Conservation (phyloP, 2,113 vertebrate species). For the Porphyrio hochstetteri region DNA sequence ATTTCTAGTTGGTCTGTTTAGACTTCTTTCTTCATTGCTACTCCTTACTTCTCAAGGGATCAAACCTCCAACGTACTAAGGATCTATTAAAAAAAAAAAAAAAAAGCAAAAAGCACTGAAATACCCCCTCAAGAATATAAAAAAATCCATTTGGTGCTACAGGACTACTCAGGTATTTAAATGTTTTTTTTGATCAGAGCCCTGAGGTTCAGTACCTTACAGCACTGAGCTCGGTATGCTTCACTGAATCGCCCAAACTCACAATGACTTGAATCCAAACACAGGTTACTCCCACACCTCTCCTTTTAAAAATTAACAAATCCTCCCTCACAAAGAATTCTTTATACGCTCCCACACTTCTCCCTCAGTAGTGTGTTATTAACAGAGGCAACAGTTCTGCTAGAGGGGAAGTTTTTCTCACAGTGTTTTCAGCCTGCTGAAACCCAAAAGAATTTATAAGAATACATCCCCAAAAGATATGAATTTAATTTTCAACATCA, state of each 20-base stretch:
- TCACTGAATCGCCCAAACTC: neutral
- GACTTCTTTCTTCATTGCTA: neutral
- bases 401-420: neutral
- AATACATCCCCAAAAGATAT: neutral
- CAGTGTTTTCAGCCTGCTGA: neutral
- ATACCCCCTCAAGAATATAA: neutral
- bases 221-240: neutral
- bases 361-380: neutral
- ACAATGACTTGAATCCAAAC: conserved; percentile 21
- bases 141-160: neutral
- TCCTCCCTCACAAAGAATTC: conserved; percentile 39
- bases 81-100: neutral
- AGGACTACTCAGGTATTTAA: conserved; percentile 18
- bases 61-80: neutral
- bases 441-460: neutral
- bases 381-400: conserved; percentile 1
- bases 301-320: conserved; percentile 51
- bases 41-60: neutral
- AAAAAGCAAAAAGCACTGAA: neutral
- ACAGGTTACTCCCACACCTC: conserved; percentile 40
- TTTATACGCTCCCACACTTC: neutral
- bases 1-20: neutral
- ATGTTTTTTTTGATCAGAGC: neutral
- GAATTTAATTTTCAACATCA: neutral
- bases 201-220: neutral